Evolutionary conservation across 2,797 vertebrate genomes (phyloP).

Genomic region (Dendrocincla tyrannina): DNA sequence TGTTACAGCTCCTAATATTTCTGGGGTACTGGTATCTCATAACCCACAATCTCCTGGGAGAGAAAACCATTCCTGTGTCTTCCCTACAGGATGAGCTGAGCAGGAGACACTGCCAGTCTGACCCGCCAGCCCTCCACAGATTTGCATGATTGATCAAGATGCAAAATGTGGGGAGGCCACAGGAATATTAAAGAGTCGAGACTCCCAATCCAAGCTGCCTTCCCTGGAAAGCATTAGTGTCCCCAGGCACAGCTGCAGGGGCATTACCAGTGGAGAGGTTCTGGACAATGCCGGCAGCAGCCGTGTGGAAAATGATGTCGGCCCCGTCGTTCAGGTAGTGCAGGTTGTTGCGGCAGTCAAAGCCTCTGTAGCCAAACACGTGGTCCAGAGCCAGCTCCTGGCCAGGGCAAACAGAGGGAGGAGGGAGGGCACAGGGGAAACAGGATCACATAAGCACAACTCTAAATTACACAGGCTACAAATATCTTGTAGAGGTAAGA

Average conservation of each 20-base stretch:
- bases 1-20: not conserved
- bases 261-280: conserved; percentile 89
- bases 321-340: conserved; percentile 96
- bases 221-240: not conserved
- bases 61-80: not conserved
- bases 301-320: conserved; percentile 95
- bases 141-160: not conserved
- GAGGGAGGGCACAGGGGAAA: not conserved
- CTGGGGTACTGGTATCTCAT: not conserved
- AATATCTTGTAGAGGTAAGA: not conserved
- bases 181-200: not conserved
- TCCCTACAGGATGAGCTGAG: not conserved
- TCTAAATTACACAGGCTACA: not conserved
- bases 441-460: not conserved
- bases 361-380: conserved; percentile 95
- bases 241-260: not conserved
- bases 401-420: not conserved
- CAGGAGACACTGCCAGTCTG: not conserved
- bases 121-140: not conserved
- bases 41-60: not conserved
- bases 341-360: conserved; percentile 96
- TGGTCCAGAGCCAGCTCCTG: conserved; percentile 92
- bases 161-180: not conserved
- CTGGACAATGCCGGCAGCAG: conserved; percentile 88
- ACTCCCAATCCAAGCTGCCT: not conserved